These are phyloP conservation scores for Synanthedon formicaeformis DNA, from an alignment of 2,888 invertebrate species.

Conservation along the genomic window DNA sequence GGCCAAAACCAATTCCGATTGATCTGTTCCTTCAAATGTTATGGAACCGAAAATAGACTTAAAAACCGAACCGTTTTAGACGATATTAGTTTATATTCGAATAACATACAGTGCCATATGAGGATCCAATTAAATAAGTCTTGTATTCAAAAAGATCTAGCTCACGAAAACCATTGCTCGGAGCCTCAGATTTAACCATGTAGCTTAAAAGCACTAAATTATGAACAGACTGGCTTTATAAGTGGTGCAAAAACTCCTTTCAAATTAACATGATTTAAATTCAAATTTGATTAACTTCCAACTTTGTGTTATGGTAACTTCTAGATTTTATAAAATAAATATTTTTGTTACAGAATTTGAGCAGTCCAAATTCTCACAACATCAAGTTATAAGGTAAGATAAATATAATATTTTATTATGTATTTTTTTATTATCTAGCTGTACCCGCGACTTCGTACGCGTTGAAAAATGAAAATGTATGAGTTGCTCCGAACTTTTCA, in stretches of 20 bases:
- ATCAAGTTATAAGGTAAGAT: not conserved
- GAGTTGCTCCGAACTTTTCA: too few species aligned
- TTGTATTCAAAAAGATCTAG: conserved; percentile 56
- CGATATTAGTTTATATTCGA: too few species aligned
- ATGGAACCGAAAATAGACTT: too few species aligned
- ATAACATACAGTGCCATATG: not conserved
- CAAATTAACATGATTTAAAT: not conserved
- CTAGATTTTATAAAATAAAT: not conserved
- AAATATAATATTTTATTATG: not conserved
- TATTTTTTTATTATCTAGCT: too few species aligned
- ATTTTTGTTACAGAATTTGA: not conserved
- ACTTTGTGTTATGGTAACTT: not conserved
- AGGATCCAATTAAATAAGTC: conserved; percentile 19
- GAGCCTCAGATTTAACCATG: conserved; percentile 52
- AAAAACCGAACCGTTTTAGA: too few species aligned
- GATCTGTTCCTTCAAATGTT: conserved; percentile 13
- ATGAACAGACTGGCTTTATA: conserved; percentile 11
- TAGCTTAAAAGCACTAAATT: conserved; percentile 56
- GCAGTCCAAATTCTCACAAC: not conserved
- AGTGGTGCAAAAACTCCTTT: not conserved
- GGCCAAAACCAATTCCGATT: conserved; percentile 25
- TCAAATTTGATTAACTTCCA: not conserved
- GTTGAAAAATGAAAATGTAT: too few species aligned
- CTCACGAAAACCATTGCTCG: conserved; percentile 61
- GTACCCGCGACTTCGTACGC: too few species aligned